These are phyloP conservation scores for Rhyacophila brunnea DNA, from an alignment of 1,140 invertebrate genomes.

Conservation along the genomic window DNA sequence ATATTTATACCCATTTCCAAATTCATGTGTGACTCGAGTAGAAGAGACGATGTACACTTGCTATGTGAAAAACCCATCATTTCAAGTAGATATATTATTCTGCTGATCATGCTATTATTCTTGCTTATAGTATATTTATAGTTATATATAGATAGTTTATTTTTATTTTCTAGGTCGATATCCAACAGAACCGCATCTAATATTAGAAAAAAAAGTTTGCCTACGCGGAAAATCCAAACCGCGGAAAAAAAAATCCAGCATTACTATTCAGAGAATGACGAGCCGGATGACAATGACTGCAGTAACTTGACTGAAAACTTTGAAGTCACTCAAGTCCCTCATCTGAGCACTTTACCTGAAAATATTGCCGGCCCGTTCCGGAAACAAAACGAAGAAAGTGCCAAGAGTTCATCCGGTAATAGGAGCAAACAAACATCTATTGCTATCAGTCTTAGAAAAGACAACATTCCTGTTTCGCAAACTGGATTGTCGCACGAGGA, in stretches of 20 bases:
- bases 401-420: not conserved
- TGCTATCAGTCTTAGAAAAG: not conserved
- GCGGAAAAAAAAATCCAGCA: slow-evolving; percentile 3
- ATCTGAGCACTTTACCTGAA: not conserved
- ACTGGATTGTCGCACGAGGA: not conserved
- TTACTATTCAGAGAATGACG: not conserved
- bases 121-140: too few species aligned
- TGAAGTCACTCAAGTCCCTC: slow-evolving; percentile 4
- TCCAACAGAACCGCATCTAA: not conserved
- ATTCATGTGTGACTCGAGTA: too few species aligned
- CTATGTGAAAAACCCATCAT: too few species aligned
- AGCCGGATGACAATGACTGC: slow-evolving; percentile 7
- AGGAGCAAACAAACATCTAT: not conserved
- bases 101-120: too few species aligned
- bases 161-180: not conserved
- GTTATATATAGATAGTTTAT: too few species aligned
- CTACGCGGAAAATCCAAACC: too few species aligned
- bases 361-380: not conserved
- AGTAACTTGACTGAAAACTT: slow-evolving; percentile 1
- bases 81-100: too few species aligned
- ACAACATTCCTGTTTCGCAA: not conserved
- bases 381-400: not conserved
- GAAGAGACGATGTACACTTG: too few species aligned
- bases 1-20: too few species aligned
- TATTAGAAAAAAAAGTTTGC: not conserved